phyloP scores from a whole-genome alignment of 2,888 invertebrate species.

The Calephelis perditalis region DNA sequence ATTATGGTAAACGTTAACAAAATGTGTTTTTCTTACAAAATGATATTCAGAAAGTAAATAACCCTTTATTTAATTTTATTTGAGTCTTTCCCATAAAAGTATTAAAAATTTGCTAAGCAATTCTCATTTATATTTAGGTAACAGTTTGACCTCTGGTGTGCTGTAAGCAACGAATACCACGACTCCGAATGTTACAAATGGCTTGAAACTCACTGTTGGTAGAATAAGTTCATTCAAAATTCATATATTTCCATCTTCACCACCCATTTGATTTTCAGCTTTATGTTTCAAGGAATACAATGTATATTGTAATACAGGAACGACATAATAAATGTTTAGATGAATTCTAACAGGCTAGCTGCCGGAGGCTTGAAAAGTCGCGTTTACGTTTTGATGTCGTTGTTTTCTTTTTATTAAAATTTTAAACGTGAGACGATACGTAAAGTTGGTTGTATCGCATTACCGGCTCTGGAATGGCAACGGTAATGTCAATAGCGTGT shows the following conservation, averaged over 20 bases:
- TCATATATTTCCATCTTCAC: constrained; percentile 29
- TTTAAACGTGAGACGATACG: constrained; percentile 27
- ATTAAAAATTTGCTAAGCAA: constrained; percentile 13
- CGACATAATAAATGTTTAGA: constrained; percentile 26
- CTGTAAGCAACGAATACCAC: constrained; percentile 25
- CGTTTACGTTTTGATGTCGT: constrained; percentile 14
- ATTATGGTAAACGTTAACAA: background rate
- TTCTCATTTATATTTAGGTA: constrained; percentile 18
- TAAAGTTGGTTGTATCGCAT: constrained; percentile 23
- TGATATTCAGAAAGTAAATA: too few species aligned
- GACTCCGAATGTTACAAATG: constrained; percentile 32
- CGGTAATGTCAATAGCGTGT: constrained; percentile 25
- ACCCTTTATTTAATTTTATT: constrained; percentile 3
- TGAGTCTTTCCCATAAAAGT: background rate
- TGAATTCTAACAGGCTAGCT: constrained; percentile 25
- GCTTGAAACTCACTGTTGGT: constrained; percentile 33
- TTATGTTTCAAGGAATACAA: constrained; percentile 19
- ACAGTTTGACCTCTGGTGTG: constrained; percentile 20
- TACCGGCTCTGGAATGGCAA: constrained; percentile 19
- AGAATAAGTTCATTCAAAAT: constrained; percentile 34
- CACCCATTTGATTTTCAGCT: constrained; percentile 14
- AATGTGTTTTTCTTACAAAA: constrained; percentile 3
- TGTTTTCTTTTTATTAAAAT: constrained; percentile 32
- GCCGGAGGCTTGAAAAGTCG: constrained; percentile 19
- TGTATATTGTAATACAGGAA: constrained; percentile 19